Conservation (phyloP, 1,140 invertebrate genomes). For the Homalodisca vitripennis region DNA sequence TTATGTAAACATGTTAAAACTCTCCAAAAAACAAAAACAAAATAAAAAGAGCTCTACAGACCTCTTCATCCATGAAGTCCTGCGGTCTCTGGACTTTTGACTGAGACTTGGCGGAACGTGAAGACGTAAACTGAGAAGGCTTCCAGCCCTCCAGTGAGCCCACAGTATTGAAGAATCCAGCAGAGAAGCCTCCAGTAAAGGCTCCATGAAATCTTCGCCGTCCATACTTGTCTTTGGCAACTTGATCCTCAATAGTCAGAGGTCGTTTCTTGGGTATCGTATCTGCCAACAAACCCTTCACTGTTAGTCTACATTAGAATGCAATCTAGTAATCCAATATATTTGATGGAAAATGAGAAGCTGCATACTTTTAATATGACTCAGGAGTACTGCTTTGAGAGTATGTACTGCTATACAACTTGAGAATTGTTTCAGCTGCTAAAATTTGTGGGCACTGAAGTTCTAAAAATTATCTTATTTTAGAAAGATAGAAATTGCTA, state of each 20-base stretch:
- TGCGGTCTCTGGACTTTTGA: conserved; percentile 64
- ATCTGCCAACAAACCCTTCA: conserved; percentile 55
- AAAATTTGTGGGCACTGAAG: neutral
- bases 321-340: conserved; percentile 24
- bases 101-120: conserved; percentile 64
- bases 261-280: conserved; percentile 77
- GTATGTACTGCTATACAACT: neutral
- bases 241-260: conserved; percentile 82
- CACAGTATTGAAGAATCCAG: conserved; percentile 97
- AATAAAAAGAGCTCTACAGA: too few relatives aligned
- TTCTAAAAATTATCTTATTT: neutral
- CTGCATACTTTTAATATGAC: neutral
- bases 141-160: conserved; percentile 95
- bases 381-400: neutral
- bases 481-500: too few relatives aligned
- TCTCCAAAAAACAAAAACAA: too few relatives aligned
- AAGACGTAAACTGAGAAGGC: conserved; percentile 90
- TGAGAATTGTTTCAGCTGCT: neutral
- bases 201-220: conserved; percentile 95
- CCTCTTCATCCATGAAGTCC: conserved; percentile 99
- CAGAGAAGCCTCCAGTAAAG: conserved; percentile 98
- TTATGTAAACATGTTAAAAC: too few relatives aligned
- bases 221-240: conserved; percentile 87
- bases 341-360: conserved; percentile 2
- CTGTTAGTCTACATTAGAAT: conserved; percentile 30